Base-by-base conservation (phyloP, 2,888 invertebrate genomes). In the Nephrotoma appendiculata region DNA sequence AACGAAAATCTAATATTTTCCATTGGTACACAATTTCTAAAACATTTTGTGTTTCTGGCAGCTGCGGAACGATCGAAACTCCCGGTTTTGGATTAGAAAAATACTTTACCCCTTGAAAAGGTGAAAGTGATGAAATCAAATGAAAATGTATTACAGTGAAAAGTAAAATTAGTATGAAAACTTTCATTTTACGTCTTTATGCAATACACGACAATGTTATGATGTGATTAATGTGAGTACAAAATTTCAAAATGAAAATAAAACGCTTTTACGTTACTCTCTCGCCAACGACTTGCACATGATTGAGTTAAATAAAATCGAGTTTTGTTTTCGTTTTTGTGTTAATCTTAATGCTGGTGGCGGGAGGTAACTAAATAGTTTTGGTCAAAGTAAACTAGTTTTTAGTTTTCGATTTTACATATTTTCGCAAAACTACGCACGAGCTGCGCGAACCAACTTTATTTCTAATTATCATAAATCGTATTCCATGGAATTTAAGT, bases 1-100 rank as follows among this genome's bases (percentile, higher is more conserved):
- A 97, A 86, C 94, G 94, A 89, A 95, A 96, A 90, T 97, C 96
- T 5, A 97, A 91, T 48, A 93, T 92, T 88, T 94, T 94, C 96
- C 96, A 97, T 87, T 94, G 94, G 90, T 95, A 96, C 41, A 95
- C 92, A 41, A 94, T 94, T 87, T 90, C 87, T 88, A 91, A 90
- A 4, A 45, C 85, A 85, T 85, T 85, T 44, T 19, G 45, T 19
- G 84, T 84, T 1, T 84, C 84, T 2, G 31, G 71, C 11, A 9
- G 31, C 31, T 71, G 71, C 2, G 31, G 31, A 71, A 71, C 31
- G 2, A 31, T 31, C 2, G 71, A 2, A 71, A 3, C 7, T 2
- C 19, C 9, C 0, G 71, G 15, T 6, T 57, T 2, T 9, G 31
- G 9, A 9, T 19, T 2, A 1, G 71, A 31, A 11, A 7, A 19